Conservation (phyloP, 2,797 vertebrate genomes). For the Siniperca undulata region DNA sequence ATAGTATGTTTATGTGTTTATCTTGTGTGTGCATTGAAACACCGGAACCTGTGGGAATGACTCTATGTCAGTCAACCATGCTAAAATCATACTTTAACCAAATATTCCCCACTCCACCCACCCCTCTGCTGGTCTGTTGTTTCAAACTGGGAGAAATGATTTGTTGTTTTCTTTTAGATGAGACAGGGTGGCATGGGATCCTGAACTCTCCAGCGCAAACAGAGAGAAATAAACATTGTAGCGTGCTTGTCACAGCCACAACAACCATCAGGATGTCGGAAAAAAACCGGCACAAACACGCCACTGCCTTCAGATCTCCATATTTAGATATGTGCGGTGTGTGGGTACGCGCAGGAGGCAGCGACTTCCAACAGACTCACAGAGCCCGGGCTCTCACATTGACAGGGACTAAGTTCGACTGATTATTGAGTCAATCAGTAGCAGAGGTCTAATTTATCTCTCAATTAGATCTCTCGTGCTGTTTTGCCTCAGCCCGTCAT, state of each 20-base stretch:
- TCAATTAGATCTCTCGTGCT: constrained; percentile 82
- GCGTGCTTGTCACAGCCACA: constrained; percentile 64
- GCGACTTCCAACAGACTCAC: constrained; percentile 56
- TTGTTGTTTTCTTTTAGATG: constrained; percentile 76
- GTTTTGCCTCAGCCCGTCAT: constrained; percentile 69
- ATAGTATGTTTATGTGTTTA: not conserved
- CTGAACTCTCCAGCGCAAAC: constrained; percentile 71
- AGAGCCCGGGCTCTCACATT: constrained; percentile 58
- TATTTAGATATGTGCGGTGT: constrained; percentile 63
- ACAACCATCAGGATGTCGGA: constrained; percentile 68
- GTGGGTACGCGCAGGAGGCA: constrained; percentile 41
- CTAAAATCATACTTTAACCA: constrained; percentile 59
- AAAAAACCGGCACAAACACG: constrained; percentile 60
- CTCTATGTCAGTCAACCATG: constrained; percentile 52
- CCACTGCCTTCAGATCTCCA: constrained; percentile 68
- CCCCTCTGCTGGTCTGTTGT: constrained; percentile 44
- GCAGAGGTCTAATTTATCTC: constrained; percentile 81
- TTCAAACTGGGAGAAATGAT: constrained; percentile 73
- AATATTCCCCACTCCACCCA: constrained; percentile 38
- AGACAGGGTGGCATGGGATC: constrained; percentile 68
- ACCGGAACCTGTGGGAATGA: constrained; percentile 27
- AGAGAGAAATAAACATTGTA: constrained; percentile 69
- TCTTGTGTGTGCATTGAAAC: constrained; percentile 7
- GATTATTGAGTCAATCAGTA: constrained; percentile 77
- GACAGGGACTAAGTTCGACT: constrained; percentile 73